phyloP scores from a whole-genome alignment of 2,797 vertebrate genomes.

The Sus cebifrons region DNA sequence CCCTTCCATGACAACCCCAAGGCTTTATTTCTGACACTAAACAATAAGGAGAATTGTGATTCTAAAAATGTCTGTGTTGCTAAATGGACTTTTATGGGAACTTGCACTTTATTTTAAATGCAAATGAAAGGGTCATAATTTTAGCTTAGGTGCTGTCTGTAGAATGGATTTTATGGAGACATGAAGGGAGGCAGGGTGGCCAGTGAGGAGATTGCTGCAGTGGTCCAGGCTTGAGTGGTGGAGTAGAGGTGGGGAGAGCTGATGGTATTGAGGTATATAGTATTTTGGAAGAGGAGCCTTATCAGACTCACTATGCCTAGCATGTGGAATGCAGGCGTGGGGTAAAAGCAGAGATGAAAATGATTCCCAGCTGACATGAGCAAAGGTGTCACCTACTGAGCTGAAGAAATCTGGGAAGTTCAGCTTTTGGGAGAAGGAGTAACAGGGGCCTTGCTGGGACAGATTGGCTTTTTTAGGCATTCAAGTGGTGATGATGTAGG shows the following conservation, averaged over 20 bases:
- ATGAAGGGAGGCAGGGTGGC: neutral
- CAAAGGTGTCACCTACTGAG: neutral
- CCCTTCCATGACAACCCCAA: neutral
- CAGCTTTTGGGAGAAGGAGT: neutral
- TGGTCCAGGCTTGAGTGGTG: neutral
- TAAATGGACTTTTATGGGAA: neutral
- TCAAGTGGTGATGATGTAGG: neutral
- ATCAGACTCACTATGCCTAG: neutral
- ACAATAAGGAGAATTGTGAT: neutral
- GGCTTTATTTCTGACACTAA: neutral
- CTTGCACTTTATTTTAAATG: neutral
- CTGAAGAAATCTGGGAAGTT: neutral
- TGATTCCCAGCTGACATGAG: neutral
- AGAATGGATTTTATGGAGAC: neutral
- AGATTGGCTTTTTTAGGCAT: neutral
- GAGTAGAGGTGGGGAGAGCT: neutral
- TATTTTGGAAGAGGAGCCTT: neutral
- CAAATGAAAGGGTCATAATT: neutral
- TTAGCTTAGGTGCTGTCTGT: neutral
- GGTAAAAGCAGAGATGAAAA: slow-evolving; percentile 21
- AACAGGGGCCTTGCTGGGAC: neutral
- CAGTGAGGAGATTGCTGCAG: neutral
- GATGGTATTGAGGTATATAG: neutral
- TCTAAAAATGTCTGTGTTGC: neutral
- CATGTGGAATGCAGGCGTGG: neutral